These are phyloP conservation scores for Dynastes tityus DNA, from an alignment of 2,888 invertebrate species.

Conservation along the genomic window DNA sequence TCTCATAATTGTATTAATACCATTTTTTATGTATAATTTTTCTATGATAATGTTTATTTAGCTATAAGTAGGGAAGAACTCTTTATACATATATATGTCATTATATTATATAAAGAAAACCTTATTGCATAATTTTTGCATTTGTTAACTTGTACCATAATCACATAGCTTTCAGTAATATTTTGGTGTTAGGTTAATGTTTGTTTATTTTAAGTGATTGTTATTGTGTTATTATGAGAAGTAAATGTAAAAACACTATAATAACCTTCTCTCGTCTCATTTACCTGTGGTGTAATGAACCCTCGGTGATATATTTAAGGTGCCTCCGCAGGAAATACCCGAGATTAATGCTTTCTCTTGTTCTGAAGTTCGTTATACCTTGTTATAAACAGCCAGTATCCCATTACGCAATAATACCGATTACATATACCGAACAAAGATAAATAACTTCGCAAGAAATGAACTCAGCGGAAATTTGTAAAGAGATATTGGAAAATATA, in stretches of 20 bases:
- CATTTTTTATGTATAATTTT: slow-evolving; percentile 39
- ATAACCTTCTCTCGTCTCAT: slow-evolving; percentile 17
- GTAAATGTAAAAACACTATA: slow-evolving; percentile 45
- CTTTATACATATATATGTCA: slow-evolving; percentile 21
- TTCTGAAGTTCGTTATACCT: slow-evolving; percentile 16
- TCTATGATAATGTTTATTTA: slow-evolving; percentile 18
- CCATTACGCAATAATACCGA: background rate
- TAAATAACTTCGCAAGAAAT: background rate
- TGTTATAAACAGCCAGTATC: background rate
- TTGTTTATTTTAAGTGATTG: slow-evolving; percentile 46
- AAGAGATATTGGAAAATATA: background rate
- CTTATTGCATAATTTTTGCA: slow-evolving; percentile 44
- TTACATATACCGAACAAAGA: background rate
- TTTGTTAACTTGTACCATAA: slow-evolving; percentile 47
- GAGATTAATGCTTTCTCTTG: slow-evolving; percentile 19
- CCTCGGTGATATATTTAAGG: slow-evolving; percentile 3
- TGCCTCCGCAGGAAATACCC: slow-evolving; percentile 31
- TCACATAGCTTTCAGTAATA: slow-evolving; percentile 41
- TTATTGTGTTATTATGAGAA: slow-evolving; percentile 47
- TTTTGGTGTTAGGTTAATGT: slow-evolving; percentile 47
- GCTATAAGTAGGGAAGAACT: slow-evolving; percentile 46
- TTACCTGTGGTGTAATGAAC: slow-evolving; percentile 18
- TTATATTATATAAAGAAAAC: slow-evolving; percentile 27
- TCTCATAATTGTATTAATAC: slow-evolving; percentile 33
- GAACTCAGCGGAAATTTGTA: background rate